These are phyloP conservation scores for Oryctolagus cuniculus DNA, from an alignment of 2,113 vertebrate species.

Conservation along the genomic window DNA sequence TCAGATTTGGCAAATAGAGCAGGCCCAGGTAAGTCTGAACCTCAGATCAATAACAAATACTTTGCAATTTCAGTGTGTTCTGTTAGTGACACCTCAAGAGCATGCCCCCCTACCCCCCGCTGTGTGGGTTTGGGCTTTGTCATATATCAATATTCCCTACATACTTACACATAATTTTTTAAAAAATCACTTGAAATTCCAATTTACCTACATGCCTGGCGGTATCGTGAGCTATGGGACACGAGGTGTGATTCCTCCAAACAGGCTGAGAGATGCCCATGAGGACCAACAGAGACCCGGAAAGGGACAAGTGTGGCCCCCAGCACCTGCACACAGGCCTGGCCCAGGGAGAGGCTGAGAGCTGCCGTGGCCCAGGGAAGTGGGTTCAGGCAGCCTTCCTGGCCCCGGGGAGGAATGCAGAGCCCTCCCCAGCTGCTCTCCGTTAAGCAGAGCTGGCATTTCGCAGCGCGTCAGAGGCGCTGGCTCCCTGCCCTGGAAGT, in stretches of 20 bases:
- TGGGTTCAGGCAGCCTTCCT: not conserved
- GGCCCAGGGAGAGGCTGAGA: not conserved
- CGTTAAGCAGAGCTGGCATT: constrained; percentile 87
- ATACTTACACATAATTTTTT: not conserved
- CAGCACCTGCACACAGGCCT: not conserved
- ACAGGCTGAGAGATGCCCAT: not conserved
- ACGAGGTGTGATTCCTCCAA: not conserved
- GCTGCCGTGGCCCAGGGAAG: not conserved
- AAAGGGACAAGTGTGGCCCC: not conserved
- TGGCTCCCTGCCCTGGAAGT: constrained; percentile 80
- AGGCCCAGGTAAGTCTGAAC: not conserved
- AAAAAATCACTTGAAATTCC: not conserved
- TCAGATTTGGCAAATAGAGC: not conserved
- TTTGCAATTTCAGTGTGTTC: not conserved
- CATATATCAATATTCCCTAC: constrained; percentile 3
- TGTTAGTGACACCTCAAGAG: too few species aligned
- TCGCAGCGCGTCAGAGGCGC: constrained; percentile 82
- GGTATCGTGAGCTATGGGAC: not conserved
- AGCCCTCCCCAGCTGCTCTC: constrained; percentile 82
- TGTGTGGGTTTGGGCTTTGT: not conserved
- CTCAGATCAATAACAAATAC: not conserved
- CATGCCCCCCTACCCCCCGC: not conserved
- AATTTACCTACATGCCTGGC: not conserved
- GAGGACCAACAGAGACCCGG: not conserved
- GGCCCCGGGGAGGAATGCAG: not conserved